A percentile compares a stretch with the other conserved stretches of the same genome.
Conservation (phyloP, 2,113 vertebrate species). For the Cettia cetti region DNA sequence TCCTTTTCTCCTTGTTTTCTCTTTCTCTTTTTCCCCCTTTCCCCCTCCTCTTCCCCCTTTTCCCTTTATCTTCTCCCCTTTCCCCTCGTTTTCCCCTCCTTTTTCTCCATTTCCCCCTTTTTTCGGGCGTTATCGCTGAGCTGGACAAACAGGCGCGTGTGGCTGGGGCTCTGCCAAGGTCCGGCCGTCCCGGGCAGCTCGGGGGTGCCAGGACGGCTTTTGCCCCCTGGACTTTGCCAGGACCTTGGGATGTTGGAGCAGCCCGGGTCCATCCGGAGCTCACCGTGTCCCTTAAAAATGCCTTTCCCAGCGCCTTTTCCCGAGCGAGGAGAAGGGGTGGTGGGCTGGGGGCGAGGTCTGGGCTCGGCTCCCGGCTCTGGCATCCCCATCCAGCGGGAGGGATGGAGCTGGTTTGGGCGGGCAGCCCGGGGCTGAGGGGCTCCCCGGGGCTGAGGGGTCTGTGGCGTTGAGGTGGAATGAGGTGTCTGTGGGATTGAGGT, state of each 20-base stretch:
- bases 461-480: no score
- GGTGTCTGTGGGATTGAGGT: no score
- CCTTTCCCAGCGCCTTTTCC: background rate
- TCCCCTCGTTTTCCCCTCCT: accelerated
- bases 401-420: background rate
- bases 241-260: background rate
- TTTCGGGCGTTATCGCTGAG: accelerated
- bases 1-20: background rate
- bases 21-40: no score
- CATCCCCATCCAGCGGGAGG: accelerated
- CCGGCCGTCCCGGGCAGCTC: background rate
- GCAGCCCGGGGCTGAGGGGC: background rate
- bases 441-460: no score
- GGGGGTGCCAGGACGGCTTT: background rate
- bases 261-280: background rate
- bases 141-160: accelerated
- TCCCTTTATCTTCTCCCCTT: accelerated
- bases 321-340: accelerated
- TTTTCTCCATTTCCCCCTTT: background rate
- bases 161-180: background rate
- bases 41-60: accelerated
- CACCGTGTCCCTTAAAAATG: background rate
- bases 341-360: accelerated
- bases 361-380: background rate
- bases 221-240: background rate